A percentile compares a stretch with the other conserved stretches of the same genome.
phyloP scores from a whole-genome alignment of 2,888 invertebrate species.

The Troides helena region DNA sequence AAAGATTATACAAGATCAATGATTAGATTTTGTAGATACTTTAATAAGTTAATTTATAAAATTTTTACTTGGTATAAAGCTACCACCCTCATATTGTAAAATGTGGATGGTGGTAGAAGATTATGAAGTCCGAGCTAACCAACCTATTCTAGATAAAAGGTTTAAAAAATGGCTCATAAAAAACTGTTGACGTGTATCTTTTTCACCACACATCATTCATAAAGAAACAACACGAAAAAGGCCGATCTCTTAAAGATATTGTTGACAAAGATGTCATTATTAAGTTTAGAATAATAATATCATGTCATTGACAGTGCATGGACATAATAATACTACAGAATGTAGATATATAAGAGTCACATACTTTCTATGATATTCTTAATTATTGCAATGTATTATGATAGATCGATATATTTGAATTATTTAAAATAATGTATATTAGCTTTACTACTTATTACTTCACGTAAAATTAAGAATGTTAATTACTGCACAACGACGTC shows the following conservation, averaged over 20 bases:
- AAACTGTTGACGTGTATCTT: background rate
- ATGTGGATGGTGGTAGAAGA: too few species aligned
- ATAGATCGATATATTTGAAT: background rate
- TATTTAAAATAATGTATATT: background rate
- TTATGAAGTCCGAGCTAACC: too few species aligned
- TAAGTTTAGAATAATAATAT: background rate
- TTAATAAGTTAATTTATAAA: too few species aligned
- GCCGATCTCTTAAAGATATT: background rate
- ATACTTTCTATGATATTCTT: background rate
- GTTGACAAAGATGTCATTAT: background rate
- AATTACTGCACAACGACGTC: background rate
- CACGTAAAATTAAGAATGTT: too few species aligned
- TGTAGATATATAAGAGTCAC: too few species aligned
- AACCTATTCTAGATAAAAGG: too few species aligned
- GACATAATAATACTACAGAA: background rate
- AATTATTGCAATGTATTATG: background rate
- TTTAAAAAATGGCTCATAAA: too few species aligned
- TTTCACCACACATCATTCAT: background rate
- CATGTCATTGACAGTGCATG: background rate
- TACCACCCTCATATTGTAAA: too few species aligned
- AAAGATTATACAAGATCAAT: background rate
- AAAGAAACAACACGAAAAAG: background rate
- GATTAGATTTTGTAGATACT: background rate
- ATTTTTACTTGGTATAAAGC: too few species aligned
- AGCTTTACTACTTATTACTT: background rate